phyloP scores from a whole-genome alignment of 64 coral and sea anemone genomes.

The Orbicella faveolata region DNA sequence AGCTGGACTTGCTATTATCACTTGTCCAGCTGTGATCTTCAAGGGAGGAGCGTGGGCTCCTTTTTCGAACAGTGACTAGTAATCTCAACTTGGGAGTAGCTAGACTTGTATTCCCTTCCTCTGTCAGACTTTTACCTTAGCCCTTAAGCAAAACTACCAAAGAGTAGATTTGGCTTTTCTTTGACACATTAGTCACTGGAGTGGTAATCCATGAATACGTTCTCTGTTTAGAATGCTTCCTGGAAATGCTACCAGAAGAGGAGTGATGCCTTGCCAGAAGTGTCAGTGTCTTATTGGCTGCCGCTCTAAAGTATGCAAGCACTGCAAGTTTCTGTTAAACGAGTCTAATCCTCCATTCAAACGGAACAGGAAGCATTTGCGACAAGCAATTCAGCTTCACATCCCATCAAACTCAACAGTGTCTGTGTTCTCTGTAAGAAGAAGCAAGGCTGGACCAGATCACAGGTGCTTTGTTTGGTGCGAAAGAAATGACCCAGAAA shows the following conservation, averaged over 20 bases:
- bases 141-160: too few relatives aligned
- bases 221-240: constrained; percentile 60
- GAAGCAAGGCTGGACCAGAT: constrained; percentile 81
- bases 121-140: too few relatives aligned
- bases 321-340: constrained; percentile 66
- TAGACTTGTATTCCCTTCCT: too few relatives aligned
- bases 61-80: too few relatives aligned
- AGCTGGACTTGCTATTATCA: too few relatives aligned
- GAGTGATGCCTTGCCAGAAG: constrained; percentile 84
- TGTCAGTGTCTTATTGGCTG: constrained; percentile 91
- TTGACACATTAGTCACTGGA: too few relatives aligned
- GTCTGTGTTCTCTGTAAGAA: constrained; percentile 75
- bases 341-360: constrained; percentile 32
- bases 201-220: background rate
- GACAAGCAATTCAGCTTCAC: constrained; percentile 71
- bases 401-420: constrained; percentile 51
- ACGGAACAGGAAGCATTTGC: constrained; percentile 3
- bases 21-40: too few relatives aligned
- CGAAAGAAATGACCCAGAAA: constrained; percentile 13
- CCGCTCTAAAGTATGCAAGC: constrained; percentile 90
- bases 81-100: too few relatives aligned
- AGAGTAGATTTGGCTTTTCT: background rate
- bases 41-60: too few relatives aligned
- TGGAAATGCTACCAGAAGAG: constrained; percentile 88
- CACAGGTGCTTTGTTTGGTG: constrained; percentile 79